Evolutionary conservation across 2,113 vertebrate genomes (phyloP), one percentile per base, ranked within the genome.

Genomic region (Aix galericulata): DNA sequence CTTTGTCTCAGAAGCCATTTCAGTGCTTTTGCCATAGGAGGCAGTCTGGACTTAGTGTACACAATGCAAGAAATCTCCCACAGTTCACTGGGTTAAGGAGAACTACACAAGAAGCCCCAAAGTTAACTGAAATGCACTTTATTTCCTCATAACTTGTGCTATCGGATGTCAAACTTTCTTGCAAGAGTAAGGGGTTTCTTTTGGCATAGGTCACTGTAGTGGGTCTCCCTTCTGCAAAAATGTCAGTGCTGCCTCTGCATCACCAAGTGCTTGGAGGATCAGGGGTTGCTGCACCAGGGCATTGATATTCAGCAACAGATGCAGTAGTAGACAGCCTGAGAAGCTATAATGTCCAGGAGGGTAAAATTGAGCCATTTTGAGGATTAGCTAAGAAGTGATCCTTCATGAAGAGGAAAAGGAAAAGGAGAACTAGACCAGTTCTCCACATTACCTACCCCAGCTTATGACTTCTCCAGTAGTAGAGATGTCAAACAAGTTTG

Each of bases 401-500:
- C 29, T 84, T 84, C 69, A n/a, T 52, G 38, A 83, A 73, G n/a
- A 90, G 18, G 46, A 81, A 66, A 16, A 90, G 18, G 46, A 81
- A 66, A 16, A 81, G 66, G 2, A 75, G 36, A 67, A 34, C 48
- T 78, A 86, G n/a, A 56, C n/a, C 55, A 88, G 12, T 27, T 81
- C 29, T 22, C 4, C 31, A n/a, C 25, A 12, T 77, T 86, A 91
- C 25, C 31, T 86, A 16, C 8, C 11, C 32, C 29, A 91, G 38
- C 16, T 76, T 66, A 52, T 93, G 56, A 62, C 81, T 93, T 93
- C 59, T 90, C 32, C 63, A 50, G 67, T 64, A 87, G 50, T 53
- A 60, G 64, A 90, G 91, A 74, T 11, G 12, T 82, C 75, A 93
- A 36, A 83, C 46, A 94, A 84, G 58, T 80, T 55, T 69, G 88